Percentiles rank a stretch among this genome's conserved stretches.
Conservation (phyloP, 2,113 vertebrate genomes). For the Myrmecophaga tridactyla region DNA sequence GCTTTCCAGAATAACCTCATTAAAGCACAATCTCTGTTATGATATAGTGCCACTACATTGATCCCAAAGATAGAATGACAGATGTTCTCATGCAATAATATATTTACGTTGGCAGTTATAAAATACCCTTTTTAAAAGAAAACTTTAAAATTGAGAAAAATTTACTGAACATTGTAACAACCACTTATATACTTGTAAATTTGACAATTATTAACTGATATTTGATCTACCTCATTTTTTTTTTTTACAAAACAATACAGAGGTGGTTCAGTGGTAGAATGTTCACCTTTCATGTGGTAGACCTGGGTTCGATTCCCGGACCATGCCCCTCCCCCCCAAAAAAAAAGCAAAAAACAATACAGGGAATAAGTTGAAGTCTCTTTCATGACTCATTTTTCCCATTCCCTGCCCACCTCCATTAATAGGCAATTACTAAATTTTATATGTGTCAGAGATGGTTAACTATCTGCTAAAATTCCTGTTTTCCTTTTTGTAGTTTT, state of each 20-base stretch:
- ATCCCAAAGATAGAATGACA: neutral
- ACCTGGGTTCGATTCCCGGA: too few species aligned
- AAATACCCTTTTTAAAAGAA: neutral
- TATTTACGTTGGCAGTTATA: neutral
- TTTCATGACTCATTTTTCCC: neutral
- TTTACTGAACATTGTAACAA: neutral
- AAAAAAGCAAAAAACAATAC: neutral
- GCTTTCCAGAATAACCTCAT: neutral
- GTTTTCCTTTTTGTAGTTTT: neutral
- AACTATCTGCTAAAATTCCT: neutral
- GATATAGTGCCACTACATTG: neutral
- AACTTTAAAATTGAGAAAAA: neutral
- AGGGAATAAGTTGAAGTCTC: neutral
- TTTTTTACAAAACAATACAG: neutral
- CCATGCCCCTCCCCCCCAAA: too few species aligned
- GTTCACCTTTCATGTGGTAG: too few species aligned
- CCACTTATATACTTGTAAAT: neutral
- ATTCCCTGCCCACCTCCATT: neutral
- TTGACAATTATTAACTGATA: neutral
- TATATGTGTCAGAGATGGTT: neutral
- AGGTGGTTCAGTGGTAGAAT: too few species aligned
- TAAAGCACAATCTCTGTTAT: neutral
- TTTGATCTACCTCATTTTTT: neutral
- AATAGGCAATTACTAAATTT: neutral
- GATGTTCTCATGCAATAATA: neutral